These are phyloP conservation scores for Ceratotherium simum DNA, from an alignment of 2,113 vertebrate species.

Conservation along the genomic window DNA sequence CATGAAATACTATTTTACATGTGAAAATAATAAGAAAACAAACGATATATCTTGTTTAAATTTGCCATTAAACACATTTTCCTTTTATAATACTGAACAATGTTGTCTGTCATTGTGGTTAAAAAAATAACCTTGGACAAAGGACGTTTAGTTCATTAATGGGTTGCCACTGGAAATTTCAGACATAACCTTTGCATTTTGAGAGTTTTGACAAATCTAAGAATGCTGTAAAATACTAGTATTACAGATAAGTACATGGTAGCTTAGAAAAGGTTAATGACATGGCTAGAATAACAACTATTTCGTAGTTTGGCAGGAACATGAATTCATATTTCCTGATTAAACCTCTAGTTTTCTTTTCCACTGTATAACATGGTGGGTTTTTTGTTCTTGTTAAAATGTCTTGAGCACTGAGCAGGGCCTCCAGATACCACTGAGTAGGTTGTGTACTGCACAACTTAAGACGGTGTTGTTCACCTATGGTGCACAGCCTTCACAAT, in stretches of 20 bases:
- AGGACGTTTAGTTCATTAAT: not conserved
- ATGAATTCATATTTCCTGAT: not conserved
- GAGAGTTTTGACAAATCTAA: slow-evolving; percentile 13
- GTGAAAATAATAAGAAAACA: not conserved
- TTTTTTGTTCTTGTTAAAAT: not conserved
- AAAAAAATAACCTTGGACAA: not conserved
- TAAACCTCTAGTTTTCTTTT: not conserved
- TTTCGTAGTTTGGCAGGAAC: not conserved
- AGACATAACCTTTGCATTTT: not conserved
- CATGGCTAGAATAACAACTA: not conserved
- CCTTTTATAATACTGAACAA: not conserved
- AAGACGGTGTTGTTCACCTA: not conserved
- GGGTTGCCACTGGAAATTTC: not conserved
- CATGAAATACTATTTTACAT: not conserved
- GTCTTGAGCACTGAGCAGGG: not conserved
- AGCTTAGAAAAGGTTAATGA: not conserved
- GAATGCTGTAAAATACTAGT: not conserved
- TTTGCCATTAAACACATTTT: not conserved
- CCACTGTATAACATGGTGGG: not conserved
- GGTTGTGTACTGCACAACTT: not conserved
- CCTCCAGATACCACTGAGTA: not conserved
- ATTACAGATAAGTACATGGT: not conserved
- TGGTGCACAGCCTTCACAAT: rapidly evolving
- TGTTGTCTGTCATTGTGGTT: not conserved
- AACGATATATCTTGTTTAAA: not conserved